Evolutionary conservation across 1,140 invertebrate species (phyloP), one percentile per base, ranked within the genome.

Genomic region (Archivesica marissinica): DNA sequence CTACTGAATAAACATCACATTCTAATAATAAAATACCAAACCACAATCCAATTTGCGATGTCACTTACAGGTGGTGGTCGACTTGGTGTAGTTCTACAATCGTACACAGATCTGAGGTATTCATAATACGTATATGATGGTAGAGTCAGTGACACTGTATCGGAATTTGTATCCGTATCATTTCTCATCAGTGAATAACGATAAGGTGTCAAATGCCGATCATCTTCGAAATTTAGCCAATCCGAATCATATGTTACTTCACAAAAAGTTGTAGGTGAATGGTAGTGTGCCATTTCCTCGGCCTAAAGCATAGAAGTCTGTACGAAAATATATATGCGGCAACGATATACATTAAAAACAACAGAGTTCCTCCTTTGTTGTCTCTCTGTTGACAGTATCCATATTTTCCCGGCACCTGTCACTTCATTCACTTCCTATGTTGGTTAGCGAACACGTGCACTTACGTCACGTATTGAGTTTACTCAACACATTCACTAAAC

Each of bases 181-280:
- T 72, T 82, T 74, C 79, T 72, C 79, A 82, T 17, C 35, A 84
- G 47, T 2, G 82, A 76, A 77, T 76, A 76, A 4, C 82, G 70
- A 38, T 84, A 84, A 9, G 82, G 82, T 28, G 82, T 84, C 9
- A 50, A 50, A 50, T 68, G 74, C 30, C 74, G 54, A n/a, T 83
- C 80, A 54, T 84, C 74, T 15, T 81, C 78, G 28, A 33, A 75
- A 61, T 78, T 61, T 38, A 66, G 50, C 82, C 82, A 84, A 54
- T 84, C 82, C 61, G 82, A 66, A 84, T 84, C 82, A 68, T 84
- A 84, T 75, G 82, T 66, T 41, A 84, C 81, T 68, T 84, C 81
- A 76, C 81, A 84, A 72, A 64, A 76, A 15, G 82, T 64, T 64
- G 72, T 52, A 13, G 68, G 47, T 7, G 76, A 78, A 25, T 17